Conservation (phyloP, 2,113 vertebrate genomes). For the Phalacrocorax pelagicus region DNA sequence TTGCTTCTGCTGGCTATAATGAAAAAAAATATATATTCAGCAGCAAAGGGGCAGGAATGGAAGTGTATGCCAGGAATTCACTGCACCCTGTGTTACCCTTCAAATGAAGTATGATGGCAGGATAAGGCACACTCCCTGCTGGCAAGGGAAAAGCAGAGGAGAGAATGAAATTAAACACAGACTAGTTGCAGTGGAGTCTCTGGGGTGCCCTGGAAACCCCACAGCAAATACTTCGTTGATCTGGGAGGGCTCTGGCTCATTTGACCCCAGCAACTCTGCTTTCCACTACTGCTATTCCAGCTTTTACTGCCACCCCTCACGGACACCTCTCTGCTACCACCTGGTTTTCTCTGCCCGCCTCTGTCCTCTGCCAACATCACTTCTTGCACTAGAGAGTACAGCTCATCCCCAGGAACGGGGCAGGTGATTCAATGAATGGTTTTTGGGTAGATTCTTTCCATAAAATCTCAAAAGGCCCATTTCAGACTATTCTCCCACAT, state of each 20-base stretch:
- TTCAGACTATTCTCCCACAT: not conserved
- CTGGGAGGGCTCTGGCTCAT: not conserved
- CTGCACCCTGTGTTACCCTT: not conserved
- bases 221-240: not conserved
- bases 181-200: not conserved
- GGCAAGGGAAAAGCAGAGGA: not conserved
- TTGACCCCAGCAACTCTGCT: not conserved
- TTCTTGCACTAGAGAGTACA: not conserved
- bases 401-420: not conserved
- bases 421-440: not conserved
- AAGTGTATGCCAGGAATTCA: not conserved
- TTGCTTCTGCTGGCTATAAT: not conserved
- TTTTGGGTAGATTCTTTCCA: not conserved
- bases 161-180: not conserved
- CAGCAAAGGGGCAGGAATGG: not conserved
- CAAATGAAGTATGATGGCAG: not conserved
- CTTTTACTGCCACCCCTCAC: not conserved
- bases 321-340: not conserved
- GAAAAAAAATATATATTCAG: not conserved
- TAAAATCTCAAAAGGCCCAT: not conserved
- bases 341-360: not conserved
- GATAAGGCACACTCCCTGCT: not conserved
- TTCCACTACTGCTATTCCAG: not conserved
- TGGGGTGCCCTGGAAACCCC: not conserved
- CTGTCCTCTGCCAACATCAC: not conserved